Base-by-base conservation (phyloP, 2,888 invertebrate species). In the Pollenia angustigena region DNA sequence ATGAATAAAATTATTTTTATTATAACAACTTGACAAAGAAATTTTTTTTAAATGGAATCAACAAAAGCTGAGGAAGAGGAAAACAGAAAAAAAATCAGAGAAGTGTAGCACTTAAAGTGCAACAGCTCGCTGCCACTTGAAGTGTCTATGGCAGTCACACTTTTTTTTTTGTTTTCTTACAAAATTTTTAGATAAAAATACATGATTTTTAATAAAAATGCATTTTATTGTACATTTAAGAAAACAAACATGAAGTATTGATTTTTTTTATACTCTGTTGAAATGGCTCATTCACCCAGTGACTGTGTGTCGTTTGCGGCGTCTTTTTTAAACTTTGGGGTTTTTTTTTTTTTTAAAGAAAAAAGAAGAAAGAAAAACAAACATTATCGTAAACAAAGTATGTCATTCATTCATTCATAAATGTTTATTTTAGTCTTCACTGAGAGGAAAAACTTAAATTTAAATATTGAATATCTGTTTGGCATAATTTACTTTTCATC, bases 81-180 rank as follows among this genome's bases (percentile, higher is more conserved):
- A 56, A 40, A 60, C 4, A 23, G 4, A 58, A 8, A 12, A 69
- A n/a, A 42, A n/a, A n/a, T n/a, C 42, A 66, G 23, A 42, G 60
- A 75, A 52, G 23, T 66, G 72, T 46, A 50, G 50, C 84, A 74
- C 72, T 84, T 79, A 68, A 79, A 79, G 74, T 84, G 78, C 79
- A 84, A 84, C 84, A 84, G 50, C 56, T 75, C 32, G 64, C 54
- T 81, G 74, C 79, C 79, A 75, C 75, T 85, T 85, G 56, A 82
- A 82, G 69, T 86, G 82, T 82, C 82, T 82, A 85, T 85, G 79
- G 69, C 85, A 82, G 85, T 48, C 69, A 82, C 44, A 60, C 60
- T 66, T 9, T 50, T 23, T 50, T 23, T 12, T 40, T 9, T 48
- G 4, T 56, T 54, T 48, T 14, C 18, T 11, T 56, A 50, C 14